These are phyloP conservation scores for Phodopus roborovskii DNA, from an alignment of 2,113 vertebrate species.

Conservation along the genomic window DNA sequence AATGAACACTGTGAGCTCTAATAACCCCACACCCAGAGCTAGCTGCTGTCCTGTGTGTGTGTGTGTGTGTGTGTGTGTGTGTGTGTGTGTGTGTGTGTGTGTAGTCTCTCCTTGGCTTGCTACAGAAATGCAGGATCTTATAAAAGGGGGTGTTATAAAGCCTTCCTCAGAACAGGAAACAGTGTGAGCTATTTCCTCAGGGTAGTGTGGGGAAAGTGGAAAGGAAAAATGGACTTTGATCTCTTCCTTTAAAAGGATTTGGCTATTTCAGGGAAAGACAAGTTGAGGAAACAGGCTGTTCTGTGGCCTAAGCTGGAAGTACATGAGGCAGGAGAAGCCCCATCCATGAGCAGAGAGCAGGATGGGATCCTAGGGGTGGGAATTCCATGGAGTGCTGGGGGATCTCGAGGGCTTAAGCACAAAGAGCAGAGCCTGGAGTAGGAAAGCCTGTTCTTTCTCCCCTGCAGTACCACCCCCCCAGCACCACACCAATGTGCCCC, in stretches of 20 bases:
- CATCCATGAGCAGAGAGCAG: neutral
- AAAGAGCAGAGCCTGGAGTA: neutral
- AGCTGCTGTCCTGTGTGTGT: neutral
- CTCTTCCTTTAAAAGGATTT: neutral
- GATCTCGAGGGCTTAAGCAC: neutral
- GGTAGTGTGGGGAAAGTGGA: neutral
- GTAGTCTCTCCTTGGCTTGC: neutral
- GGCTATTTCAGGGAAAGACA: neutral
- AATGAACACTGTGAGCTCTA: neutral
- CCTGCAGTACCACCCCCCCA: neutral
- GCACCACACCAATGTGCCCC: neutral
- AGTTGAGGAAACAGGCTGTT: neutral
- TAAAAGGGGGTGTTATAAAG: neutral
- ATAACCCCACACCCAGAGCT: neutral
- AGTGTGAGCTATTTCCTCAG: neutral
- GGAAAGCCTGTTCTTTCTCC: neutral
- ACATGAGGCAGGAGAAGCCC: neutral
- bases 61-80: no score
- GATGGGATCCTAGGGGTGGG: neutral
- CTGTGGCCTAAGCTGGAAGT: neutral
- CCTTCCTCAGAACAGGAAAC: neutral
- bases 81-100: no score
- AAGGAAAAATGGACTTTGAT: neutral
- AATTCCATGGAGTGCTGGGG: neutral
- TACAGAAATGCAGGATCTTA: neutral